A percentile compares a stretch with the other conserved stretches of the same genome.
Evolutionary conservation across 2,113 vertebrate genomes (phyloP).

Genomic region (Excalfactoria chinensis): DNA sequence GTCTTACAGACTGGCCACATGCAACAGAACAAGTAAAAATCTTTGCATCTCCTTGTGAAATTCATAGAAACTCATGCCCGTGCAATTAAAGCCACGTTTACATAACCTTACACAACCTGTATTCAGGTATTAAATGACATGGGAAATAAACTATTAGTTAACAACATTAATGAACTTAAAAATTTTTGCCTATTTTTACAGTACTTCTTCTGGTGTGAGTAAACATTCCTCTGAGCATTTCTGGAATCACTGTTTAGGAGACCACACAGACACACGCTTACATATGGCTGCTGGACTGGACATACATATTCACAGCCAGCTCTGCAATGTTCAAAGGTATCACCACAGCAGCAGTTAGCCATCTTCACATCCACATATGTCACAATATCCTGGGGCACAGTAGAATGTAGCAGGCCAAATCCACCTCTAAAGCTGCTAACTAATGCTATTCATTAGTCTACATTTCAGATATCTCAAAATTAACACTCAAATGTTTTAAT

Average conservation of each 20-base stretch:
- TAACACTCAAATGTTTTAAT: not conserved
- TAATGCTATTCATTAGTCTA: not conserved
- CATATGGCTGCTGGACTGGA: not conserved
- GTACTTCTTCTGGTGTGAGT: not conserved
- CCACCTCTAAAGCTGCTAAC: not conserved
- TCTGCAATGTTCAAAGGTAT: not conserved
- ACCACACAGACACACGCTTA: not conserved
- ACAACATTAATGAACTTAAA: not conserved
- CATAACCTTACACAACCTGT: not conserved
- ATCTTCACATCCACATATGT: fast-evolving
- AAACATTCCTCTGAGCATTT: not conserved
- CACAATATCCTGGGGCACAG: not conserved
- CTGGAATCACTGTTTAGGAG: not conserved
- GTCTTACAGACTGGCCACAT: not conserved
- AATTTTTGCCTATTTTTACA: not conserved
- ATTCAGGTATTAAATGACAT: not conserved
- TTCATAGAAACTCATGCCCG: not conserved
- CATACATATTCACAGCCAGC: not conserved
- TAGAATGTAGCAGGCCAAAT: not conserved
- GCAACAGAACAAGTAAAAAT: not conserved
- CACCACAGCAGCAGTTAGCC: not conserved
- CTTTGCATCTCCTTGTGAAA: not conserved
- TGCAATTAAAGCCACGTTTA: not conserved
- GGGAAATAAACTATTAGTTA: not conserved
- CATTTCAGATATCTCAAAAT: not conserved